Evolutionary conservation across 2,797 vertebrate species (phyloP).

Genomic region (Falco novaeseelandiae): DNA sequence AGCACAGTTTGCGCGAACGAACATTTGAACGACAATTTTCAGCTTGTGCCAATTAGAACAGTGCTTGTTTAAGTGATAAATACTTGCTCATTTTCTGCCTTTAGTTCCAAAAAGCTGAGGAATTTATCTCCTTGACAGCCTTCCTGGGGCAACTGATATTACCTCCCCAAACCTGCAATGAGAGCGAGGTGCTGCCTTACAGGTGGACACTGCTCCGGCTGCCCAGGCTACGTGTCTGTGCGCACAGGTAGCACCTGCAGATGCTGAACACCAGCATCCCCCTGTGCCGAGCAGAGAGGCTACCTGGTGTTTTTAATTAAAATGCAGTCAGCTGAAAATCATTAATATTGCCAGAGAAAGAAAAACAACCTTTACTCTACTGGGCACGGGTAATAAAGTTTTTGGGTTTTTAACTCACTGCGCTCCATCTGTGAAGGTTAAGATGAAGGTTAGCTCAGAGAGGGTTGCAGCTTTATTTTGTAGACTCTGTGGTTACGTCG

Average conservation of each 20-base stretch:
- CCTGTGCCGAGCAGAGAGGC: neutral
- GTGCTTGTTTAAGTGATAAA: fast-evolving
- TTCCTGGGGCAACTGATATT: neutral
- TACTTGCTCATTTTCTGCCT: neutral
- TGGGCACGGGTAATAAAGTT: constrained; percentile 67
- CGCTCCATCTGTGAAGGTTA: constrained; percentile 61
- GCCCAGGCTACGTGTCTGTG: neutral
- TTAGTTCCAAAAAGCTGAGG: neutral
- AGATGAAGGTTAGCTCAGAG: constrained; percentile 48
- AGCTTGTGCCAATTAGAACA: neutral
- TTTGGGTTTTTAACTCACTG: constrained; percentile 40
- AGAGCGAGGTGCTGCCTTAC: neutral
- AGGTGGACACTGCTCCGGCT: too few relatives aligned
- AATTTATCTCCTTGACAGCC: neutral
- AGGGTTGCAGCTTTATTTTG: neutral
- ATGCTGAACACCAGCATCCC: neutral
- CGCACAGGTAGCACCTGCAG: fast-evolving
- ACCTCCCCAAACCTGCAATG: fast-evolving
- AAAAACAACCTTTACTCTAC: constrained; percentile 54
- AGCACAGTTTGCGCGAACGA: neutral
- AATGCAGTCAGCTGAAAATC: constrained; percentile 73
- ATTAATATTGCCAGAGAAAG: constrained; percentile 66
- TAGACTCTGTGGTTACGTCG: neutral
- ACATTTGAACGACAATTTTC: neutral
- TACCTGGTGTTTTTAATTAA: constrained; percentile 73